Percentiles rank a stretch among this genome's conserved stretches.
Conservation (phyloP, 2,888 invertebrate species). For the Synergus itoensis region DNA sequence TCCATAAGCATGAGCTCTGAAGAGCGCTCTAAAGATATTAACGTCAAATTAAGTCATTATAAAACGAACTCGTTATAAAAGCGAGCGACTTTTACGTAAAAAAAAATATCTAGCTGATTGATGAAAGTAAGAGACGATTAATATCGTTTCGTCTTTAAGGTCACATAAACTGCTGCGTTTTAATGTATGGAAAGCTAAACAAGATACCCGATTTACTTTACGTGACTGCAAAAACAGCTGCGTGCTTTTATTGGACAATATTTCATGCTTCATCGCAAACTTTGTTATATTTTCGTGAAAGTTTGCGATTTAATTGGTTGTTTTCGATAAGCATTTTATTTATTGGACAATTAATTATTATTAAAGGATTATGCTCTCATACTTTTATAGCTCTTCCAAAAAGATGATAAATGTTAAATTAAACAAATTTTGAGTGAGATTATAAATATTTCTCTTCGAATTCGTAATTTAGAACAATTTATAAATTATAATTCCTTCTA, state of each 20-base stretch:
- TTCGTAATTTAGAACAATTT: neutral
- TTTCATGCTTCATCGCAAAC: neutral
- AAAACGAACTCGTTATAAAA: slow-evolving; percentile 37
- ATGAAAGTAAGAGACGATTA: slow-evolving; percentile 47
- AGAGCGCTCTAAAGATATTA: slow-evolving; percentile 64
- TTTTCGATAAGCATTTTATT: neutral
- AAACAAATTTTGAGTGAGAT: neutral
- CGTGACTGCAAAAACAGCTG: neutral
- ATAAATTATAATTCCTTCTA: neutral
- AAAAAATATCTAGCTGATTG: slow-evolving; percentile 50
- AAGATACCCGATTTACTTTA: neutral
- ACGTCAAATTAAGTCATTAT: slow-evolving; percentile 68
- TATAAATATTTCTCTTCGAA: neutral
- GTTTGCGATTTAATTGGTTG: neutral
- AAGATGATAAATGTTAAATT: neutral
- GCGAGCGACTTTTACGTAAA: slow-evolving; percentile 45
- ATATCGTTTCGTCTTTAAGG: slow-evolving; percentile 49
- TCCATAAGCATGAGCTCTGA: slow-evolving; percentile 54
- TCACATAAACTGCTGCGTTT: slow-evolving; percentile 28
- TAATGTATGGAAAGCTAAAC: neutral
- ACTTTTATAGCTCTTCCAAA: neutral
- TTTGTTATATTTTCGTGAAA: neutral
- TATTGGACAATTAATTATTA: neutral
- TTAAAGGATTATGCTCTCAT: neutral
- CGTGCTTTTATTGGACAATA: slow-evolving; percentile 9